These are phyloP conservation scores for Apodemia hepburni DNA, from an alignment of 2,888 invertebrate genomes.

Conservation along the genomic window DNA sequence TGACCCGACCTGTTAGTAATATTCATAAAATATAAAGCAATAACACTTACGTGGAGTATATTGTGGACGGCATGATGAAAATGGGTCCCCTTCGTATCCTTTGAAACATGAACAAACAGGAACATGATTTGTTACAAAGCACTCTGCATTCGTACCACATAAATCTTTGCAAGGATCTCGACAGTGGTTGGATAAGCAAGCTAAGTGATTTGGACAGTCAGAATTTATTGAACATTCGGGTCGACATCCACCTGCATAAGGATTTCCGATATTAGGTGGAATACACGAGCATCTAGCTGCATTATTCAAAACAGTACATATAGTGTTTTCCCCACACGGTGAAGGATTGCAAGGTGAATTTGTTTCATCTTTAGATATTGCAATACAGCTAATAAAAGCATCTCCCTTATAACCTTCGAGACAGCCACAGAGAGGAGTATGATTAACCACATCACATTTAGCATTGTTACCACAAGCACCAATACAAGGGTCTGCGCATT, in stretches of 20 bases:
- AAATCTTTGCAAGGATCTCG: constrained; percentile 92
- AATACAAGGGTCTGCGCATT: constrained; percentile 90
- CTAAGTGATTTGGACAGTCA: constrained; percentile 88
- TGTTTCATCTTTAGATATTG: constrained; percentile 62
- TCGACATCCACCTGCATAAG: constrained; percentile 90
- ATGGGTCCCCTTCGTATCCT: constrained; percentile 91
- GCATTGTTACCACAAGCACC: constrained; percentile 90
- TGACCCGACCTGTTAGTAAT: no score
- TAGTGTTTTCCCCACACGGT: constrained; percentile 92
- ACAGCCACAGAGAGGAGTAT: constrained; percentile 91
- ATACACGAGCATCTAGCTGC: constrained; percentile 90
- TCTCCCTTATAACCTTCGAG: constrained; percentile 89
- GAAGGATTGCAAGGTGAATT: constrained; percentile 86
- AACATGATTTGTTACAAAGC: constrained; percentile 89
- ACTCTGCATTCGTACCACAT: constrained; percentile 91
- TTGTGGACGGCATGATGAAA: constrained; percentile 84
- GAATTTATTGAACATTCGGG: constrained; percentile 92
- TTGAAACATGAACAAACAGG: constrained; percentile 89
- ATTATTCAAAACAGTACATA: constrained; percentile 86
- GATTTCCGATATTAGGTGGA: constrained; percentile 93
- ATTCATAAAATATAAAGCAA: no score
- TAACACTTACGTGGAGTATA: no score
- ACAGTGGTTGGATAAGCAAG: constrained; percentile 92
- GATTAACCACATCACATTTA: constrained; percentile 88
- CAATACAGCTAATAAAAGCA: constrained; percentile 89